Percentiles rank a stretch among this genome's conserved stretches.
phyloP scores from a whole-genome alignment of 2,888 invertebrate species.

The Aleiodes testaceus region DNA sequence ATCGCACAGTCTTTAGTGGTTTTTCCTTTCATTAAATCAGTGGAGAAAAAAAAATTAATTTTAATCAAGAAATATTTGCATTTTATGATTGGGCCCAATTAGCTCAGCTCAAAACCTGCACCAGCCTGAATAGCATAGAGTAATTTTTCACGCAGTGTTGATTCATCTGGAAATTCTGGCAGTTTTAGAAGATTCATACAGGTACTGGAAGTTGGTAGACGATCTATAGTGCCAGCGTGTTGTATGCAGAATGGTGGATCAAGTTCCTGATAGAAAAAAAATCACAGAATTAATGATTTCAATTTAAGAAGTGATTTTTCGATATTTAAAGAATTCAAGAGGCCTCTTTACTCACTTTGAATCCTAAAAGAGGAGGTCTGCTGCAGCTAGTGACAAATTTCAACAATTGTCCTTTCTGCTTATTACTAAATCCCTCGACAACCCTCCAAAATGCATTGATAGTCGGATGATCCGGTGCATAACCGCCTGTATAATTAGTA shows the following conservation, averaged over 20 bases:
- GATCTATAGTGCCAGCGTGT: constrained; percentile 90
- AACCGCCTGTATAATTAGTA: constrained; percentile 94
- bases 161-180: constrained; percentile 89
- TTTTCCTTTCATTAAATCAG: no score
- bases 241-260: constrained; percentile 98
- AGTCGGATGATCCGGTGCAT: constrained; percentile 86
- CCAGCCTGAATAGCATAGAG: constrained; percentile 95
- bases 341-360: constrained; percentile 80
- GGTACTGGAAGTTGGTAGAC: constrained; percentile 97
- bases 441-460: constrained; percentile 93
- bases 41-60: neutral
- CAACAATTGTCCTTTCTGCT: constrained; percentile 88
- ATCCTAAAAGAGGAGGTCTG: constrained; percentile 95
- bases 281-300: constrained; percentile 5
- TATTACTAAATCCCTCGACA: constrained; percentile 86
- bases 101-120: constrained; percentile 96
- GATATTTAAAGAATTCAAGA: no score
- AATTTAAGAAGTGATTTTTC: no score
- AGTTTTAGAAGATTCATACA: constrained; percentile 98
- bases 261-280: constrained; percentile 80
- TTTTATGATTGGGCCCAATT: constrained; percentile 65
- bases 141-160: constrained; percentile 86
- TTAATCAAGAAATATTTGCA: constrained; percentile 18
- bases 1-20: constrained; percentile 25
- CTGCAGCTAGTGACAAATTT: constrained; percentile 99